These are phyloP conservation scores for Sinocyclocheilus anophthalmus DNA, from an alignment of 2,113 vertebrate genomes.

Conservation along the genomic window DNA sequence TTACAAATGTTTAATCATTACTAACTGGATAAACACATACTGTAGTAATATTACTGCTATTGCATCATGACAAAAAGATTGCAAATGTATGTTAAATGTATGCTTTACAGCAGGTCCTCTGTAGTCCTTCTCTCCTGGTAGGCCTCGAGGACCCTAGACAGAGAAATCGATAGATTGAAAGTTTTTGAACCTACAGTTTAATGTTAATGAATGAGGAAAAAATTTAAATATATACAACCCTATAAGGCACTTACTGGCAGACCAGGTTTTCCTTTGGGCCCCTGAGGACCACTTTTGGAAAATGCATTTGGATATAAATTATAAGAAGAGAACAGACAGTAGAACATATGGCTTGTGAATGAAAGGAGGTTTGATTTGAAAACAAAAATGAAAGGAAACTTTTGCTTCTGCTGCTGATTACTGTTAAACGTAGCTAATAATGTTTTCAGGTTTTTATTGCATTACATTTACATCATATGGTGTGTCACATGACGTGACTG, in stretches of 20 bases:
- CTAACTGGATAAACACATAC: not conserved
- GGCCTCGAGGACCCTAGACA: slow-evolving; percentile 69
- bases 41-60: not conserved
- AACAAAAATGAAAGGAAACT: not conserved
- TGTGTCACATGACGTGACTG: not conserved
- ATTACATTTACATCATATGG: not conserved
- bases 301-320: not conserved
- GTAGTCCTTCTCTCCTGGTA: slow-evolving; percentile 69
- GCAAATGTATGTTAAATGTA: not conserved
- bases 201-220: not conserved
- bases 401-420: not conserved
- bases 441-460: not conserved
- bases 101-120: slow-evolving; percentile 69
- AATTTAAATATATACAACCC: not conserved
- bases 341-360: not conserved
- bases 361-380: slow-evolving; percentile 1
- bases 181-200: not conserved
- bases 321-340: not conserved
- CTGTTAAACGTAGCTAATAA: not conserved
- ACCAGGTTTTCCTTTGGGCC: slow-evolving; percentile 67
- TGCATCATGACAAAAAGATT: not conserved
- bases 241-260: slow-evolving; percentile 61
- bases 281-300: slow-evolving; percentile 63
- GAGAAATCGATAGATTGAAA: not conserved
- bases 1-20: slow-evolving; percentile 13